Conservation (phyloP, 30 jellyfish, hydroid and myxozoan genomes). For the Mastigias papua region DNA sequence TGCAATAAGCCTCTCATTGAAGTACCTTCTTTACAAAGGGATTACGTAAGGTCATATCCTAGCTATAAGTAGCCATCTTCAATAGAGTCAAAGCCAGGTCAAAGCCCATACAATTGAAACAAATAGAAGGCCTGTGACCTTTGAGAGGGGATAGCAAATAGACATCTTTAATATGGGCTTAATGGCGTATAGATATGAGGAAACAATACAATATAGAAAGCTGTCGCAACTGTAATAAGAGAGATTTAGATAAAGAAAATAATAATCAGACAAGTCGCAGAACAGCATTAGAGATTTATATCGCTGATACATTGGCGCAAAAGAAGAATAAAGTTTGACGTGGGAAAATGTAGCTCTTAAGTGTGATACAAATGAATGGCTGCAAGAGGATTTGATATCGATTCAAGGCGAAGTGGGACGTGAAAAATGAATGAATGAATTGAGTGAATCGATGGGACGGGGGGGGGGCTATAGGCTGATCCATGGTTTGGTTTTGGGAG, state of each 20-base stretch:
- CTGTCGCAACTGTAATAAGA: not conserved
- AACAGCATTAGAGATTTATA: not conserved
- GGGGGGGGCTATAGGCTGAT: no score
- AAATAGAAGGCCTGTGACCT: constrained; percentile 5
- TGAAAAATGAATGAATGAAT: no score
- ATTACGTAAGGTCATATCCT: constrained; percentile 22
- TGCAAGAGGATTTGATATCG: no score
- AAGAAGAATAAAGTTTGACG: not conserved
- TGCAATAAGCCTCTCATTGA: constrained; percentile 10
- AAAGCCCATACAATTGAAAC: not conserved
- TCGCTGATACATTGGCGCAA: not conserved
- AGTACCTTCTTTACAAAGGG: constrained; percentile 46
- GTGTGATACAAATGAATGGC: no score
- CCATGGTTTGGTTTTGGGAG: no score
- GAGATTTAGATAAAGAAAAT: not conserved
- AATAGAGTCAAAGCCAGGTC: not conserved
- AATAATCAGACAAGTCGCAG: not conserved
- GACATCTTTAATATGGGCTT: not conserved
- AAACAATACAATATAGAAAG: no score
- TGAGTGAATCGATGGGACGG: no score
- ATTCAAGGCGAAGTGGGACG: no score
- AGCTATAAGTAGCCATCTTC: constrained; percentile 17
- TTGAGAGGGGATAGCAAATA: not conserved
- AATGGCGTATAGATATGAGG: no score
- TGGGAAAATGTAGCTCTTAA: not conserved